Evolutionary conservation across 2,888 invertebrate genomes (phyloP).

Genomic region (Ferrisia virgata): DNA sequence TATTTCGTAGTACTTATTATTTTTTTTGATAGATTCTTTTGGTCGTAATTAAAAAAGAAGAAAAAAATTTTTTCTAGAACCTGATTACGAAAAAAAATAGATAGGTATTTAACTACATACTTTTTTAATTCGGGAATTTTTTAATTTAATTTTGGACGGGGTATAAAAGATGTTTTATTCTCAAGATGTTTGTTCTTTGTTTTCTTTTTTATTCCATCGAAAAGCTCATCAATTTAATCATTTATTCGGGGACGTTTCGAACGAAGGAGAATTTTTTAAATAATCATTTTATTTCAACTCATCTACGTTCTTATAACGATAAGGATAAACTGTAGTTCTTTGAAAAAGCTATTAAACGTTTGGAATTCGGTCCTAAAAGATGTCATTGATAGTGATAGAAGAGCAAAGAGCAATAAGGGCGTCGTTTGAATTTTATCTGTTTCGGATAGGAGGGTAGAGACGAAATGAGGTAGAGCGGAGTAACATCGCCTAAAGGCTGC

Average conservation of each 20-base stretch:
- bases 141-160: neutral
- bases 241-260: neutral
- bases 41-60: neutral
- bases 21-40: neutral
- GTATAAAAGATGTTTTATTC: neutral
- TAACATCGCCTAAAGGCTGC: conserved; percentile 42
- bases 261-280: conserved; percentile 9
- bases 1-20: too few species aligned
- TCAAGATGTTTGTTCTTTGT: neutral
- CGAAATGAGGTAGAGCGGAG: neutral
- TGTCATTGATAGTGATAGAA: conserved; percentile 46
- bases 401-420: conserved; percentile 46
- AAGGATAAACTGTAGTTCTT: conserved; percentile 39
- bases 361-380: conserved; percentile 41
- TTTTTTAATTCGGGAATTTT: too few species aligned
- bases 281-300: conserved; percentile 33
- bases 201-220: neutral
- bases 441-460: conserved; percentile 19
- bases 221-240: neutral
- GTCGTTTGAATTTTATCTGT: conserved; percentile 46
- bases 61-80: neutral
- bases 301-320: conserved; percentile 29
- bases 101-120: too few species aligned
- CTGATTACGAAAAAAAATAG: neutral
- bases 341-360: conserved; percentile 46